These are phyloP conservation scores for Erpornis zantholeuca DNA, from an alignment of 2,113 vertebrate species.

Conservation along the genomic window DNA sequence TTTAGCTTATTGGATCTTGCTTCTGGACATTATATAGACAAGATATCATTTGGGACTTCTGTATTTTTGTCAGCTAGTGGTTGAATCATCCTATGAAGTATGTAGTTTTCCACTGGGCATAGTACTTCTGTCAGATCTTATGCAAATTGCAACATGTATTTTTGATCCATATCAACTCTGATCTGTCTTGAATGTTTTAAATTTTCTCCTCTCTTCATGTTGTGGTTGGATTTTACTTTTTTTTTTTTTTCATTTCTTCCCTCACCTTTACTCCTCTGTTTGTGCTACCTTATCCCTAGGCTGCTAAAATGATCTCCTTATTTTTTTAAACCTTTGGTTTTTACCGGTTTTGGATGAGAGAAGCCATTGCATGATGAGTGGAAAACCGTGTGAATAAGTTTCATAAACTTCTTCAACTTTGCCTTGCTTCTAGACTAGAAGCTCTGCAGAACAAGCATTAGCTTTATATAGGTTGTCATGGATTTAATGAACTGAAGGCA, in stretches of 20 bases:
- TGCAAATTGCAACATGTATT: neutral
- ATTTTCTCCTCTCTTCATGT: neutral
- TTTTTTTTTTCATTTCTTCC: neutral
- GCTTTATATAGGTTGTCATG: neutral
- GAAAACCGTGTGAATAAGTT: neutral
- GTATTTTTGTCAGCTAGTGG: neutral
- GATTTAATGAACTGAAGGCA: neutral
- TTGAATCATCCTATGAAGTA: neutral
- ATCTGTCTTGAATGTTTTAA: neutral
- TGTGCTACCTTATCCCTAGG: neutral
- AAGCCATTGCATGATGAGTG: neutral
- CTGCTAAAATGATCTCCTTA: neutral
- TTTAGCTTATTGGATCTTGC: neutral
- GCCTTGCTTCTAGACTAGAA: neutral
- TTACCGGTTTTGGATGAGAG: neutral
- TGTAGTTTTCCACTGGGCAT: neutral
- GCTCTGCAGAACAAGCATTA: neutral
- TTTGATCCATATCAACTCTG: neutral
- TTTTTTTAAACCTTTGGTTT: neutral
- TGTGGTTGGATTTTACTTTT: neutral
- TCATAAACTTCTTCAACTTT: neutral
- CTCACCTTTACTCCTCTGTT: neutral
- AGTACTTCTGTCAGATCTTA: neutral
- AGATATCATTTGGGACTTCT: neutral
- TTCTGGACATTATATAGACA: neutral